phyloP scores from a whole-genome alignment of 2,113 vertebrate species.

The Pagrus major region DNA sequence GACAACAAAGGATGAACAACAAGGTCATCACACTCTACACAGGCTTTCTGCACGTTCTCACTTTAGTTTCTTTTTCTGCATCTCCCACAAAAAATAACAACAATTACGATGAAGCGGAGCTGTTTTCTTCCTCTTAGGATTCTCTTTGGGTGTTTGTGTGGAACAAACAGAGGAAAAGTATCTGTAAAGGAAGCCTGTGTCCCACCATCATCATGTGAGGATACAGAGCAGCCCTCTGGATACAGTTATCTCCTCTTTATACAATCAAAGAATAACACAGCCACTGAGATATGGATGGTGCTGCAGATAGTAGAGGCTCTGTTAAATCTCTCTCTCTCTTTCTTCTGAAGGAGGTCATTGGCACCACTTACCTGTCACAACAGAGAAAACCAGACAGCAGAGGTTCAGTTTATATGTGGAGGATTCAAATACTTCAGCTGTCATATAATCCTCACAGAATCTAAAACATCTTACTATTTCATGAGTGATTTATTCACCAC shows the following conservation, averaged over 20 bases:
- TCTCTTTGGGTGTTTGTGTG: conserved; percentile 19
- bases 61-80: not conserved
- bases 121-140: conserved; percentile 16
- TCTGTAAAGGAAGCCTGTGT: conserved; percentile 10
- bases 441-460: not conserved
- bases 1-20: not conserved
- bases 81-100: too few relatives aligned
- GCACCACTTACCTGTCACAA: not conserved
- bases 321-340: not conserved
- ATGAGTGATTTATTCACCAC: not conserved
- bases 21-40: not conserved
- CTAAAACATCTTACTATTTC: not conserved
- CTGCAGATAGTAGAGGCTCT: not conserved
- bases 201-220: conserved; percentile 4
- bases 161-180: conserved; percentile 6
- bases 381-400: not conserved
- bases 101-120: not conserved
- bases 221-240: conserved; percentile 29
- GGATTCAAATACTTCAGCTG: not conserved
- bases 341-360: not conserved
- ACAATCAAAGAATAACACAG: conserved; percentile 8
- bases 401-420: not conserved
- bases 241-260: not conserved
- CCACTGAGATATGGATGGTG: not conserved
- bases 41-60: not conserved